Percentiles rank a stretch among this genome's conserved stretches.
Evolutionary conservation across 2,888 invertebrate species (phyloP).

Genomic region (Girardia tigrina): DNA sequence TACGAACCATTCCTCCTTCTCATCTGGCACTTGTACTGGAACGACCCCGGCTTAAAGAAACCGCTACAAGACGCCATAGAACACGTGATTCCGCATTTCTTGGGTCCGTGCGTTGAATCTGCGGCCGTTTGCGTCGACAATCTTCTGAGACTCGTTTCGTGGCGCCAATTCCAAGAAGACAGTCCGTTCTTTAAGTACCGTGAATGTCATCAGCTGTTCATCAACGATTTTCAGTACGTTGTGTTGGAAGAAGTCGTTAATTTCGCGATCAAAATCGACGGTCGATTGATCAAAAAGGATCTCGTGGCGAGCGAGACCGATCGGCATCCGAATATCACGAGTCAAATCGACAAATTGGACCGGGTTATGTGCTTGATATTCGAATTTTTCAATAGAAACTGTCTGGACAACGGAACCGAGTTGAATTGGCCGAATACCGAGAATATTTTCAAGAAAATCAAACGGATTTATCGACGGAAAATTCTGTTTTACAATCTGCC

Average conservation of each 20-base stretch:
- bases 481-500: background rate
- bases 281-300: background rate
- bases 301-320: background rate
- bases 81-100: background rate
- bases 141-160: background rate
- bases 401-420: background rate
- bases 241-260: background rate
- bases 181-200: background rate
- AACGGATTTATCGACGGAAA: background rate
- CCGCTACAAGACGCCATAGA: background rate
- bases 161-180: background rate
- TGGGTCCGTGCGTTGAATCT: background rate
- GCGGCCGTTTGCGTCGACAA: background rate
- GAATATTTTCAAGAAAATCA: background rate
- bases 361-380: background rate
- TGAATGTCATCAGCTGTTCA: background rate
- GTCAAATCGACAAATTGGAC: background rate
- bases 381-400: background rate
- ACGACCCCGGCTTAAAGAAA: background rate
- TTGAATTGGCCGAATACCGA: background rate
- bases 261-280: background rate
- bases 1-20: background rate
- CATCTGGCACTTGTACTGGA: background rate
- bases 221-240: background rate
- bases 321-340: background rate